Percentiles rank a stretch among this genome's conserved stretches.
phyloP scores from a whole-genome alignment of 2,113 vertebrate species.

The Riparia riparia region DNA sequence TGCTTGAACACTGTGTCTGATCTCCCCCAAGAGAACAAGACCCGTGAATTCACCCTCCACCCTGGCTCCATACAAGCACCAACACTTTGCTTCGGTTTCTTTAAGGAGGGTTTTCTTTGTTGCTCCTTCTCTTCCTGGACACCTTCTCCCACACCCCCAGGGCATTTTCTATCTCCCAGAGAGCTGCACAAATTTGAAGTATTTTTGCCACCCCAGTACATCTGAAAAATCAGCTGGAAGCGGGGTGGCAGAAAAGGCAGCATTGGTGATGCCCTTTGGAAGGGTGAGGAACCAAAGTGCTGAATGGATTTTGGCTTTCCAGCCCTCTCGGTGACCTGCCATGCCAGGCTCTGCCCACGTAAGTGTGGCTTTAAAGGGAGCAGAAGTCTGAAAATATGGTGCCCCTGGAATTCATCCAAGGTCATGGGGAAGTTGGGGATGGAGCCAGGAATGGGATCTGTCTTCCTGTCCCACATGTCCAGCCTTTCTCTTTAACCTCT shows the following conservation, averaged over 20 bases:
- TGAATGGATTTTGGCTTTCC: not conserved
- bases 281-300: not conserved
- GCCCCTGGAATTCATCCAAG: not conserved
- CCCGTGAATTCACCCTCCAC: accelerated
- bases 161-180: not conserved
- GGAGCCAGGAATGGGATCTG: constrained; percentile 5
- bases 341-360: not conserved
- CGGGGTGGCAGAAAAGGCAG: not conserved
- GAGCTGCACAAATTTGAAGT: not conserved
- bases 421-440: not conserved
- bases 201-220: not conserved
- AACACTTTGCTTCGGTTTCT: not conserved
- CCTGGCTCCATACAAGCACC: not conserved
- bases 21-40: not conserved
- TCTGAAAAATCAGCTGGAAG: not conserved
- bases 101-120: not conserved
- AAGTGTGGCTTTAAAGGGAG: not conserved
- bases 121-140: not conserved
- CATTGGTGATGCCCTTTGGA: not conserved
- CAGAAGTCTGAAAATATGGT: not conserved
- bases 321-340: not conserved
- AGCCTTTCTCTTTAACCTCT: not conserved
- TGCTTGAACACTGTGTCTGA: not conserved
- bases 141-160: accelerated
- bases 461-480: not conserved